Base-by-base conservation (phyloP, 2,888 invertebrate genomes). In the Drosophila fulvimacula region DNA sequence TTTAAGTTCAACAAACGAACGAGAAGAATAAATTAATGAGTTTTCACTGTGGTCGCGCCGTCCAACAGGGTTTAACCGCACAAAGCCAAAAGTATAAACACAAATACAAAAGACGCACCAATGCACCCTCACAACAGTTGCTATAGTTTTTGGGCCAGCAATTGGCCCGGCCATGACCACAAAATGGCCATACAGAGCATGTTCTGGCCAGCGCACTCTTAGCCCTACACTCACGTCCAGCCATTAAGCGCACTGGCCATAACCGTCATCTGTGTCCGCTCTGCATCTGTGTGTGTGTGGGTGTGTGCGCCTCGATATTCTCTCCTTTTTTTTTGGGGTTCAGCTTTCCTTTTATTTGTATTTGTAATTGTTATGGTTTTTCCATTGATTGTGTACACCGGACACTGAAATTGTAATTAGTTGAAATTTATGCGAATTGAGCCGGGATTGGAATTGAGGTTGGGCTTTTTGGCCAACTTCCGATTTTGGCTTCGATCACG, bases 21-120 rank as follows among this genome's bases (percentile, higher is more conserved):
- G 69, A 79, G 89, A 82, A 82, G 90, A 90, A 90, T 88, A 90
- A 90, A 90, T 90, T 90, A 90, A 90, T 90, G 90, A 90, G 88
- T 90, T 90, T 85, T 89, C 89, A 81, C 87, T 88, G 85, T 62
- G 85, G 87, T 83, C 73, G 81, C 74, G 69, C 52, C 66, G 67
- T 46, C 68, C 46, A 68, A 71, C 69, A 65, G 86, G 83, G 70
- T 69, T 82, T 76, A 88, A 79, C 80, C 69, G 61, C 81, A 80
- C 66, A 83, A 88, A 83, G 83, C 86, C 86, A 85, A 84, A 76
- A 79, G 79, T 58, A 76, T 69, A 85, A 76, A 79, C 62, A 79
- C 76, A 78, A 60, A 52, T 34, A 65, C 51, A 71, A 73, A 72
- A 65, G 66, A 72, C 72, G 68, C 62, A 69, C 61, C 77, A 66